Conservation (phyloP, 2,113 vertebrate species). For the Sinocyclocheilus anshuiensis region DNA sequence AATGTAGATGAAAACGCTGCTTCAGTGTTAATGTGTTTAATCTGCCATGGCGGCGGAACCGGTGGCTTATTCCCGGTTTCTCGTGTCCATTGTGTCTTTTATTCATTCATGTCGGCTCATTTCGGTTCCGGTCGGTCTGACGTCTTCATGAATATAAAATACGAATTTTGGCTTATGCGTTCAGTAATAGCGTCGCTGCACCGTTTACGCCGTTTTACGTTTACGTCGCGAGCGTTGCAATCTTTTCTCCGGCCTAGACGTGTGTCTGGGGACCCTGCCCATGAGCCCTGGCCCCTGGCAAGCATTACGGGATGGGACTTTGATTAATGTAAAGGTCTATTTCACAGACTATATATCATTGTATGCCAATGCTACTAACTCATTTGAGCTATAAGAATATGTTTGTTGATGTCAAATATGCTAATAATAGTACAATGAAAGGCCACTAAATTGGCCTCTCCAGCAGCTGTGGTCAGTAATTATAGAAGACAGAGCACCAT, state of each 20-base stretch:
- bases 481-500: background rate
- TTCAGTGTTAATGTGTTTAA: background rate
- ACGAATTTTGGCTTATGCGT: background rate
- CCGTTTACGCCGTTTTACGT: background rate
- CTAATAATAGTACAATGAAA: background rate
- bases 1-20: background rate
- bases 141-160: background rate
- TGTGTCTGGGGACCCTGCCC: slow-evolving; percentile 23
- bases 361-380: background rate
- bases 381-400: background rate
- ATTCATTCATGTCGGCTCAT: background rate
- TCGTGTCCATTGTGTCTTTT: slow-evolving; percentile 2
- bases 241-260: slow-evolving; percentile 5
- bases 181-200: too few species aligned
- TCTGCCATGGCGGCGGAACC: background rate
- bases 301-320: background rate
- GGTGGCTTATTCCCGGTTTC: background rate
- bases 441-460: background rate
- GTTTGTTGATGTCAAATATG: background rate
- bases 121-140: background rate
- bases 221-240: background rate
- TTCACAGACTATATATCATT: background rate
- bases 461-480: background rate
- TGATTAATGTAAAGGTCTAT: background rate
- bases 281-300: background rate